Percentiles rank a stretch among this genome's conserved stretches.
phyloP scores from a whole-genome alignment of 2,797 vertebrate species.

The Galaxias olidus region DNA sequence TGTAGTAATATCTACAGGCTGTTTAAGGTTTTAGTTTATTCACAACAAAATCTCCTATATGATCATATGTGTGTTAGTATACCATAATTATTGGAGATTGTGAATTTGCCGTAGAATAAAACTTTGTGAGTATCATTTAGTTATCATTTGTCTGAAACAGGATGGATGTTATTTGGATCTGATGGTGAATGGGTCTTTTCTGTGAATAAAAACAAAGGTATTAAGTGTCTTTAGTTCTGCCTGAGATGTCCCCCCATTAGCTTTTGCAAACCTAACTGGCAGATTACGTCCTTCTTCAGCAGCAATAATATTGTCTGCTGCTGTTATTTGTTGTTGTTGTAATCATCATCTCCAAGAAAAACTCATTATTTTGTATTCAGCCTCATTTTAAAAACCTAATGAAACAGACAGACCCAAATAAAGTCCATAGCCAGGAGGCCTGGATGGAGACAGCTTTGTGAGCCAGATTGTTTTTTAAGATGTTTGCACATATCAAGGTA shows the following conservation, averaged over 20 bases:
- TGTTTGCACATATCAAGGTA: conserved; percentile 51
- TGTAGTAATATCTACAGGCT: no score
- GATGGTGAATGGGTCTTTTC: conserved; percentile 27
- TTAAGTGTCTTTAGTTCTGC: conserved; percentile 52
- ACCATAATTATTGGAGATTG: no score
- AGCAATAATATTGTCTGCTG: conserved; percentile 48
- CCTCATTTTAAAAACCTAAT: conserved; percentile 61
- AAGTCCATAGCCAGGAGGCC: conserved; percentile 50
- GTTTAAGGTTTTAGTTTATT: no score
- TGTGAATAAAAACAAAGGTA: conserved; percentile 28
- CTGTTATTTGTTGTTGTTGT: conserved; percentile 35
- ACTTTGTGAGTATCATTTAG: conserved; percentile 7
- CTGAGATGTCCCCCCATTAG: conserved; percentile 54
- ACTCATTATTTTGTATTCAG: conserved; percentile 58
- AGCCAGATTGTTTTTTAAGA: conserved; percentile 50
- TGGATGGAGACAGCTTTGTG: conserved; percentile 47
- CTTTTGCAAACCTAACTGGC: conserved; percentile 50
- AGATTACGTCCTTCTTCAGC: conserved; percentile 53
- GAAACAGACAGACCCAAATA: conserved; percentile 63
- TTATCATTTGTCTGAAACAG: neutral
- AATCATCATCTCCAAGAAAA: conserved; percentile 49
- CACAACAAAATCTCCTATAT: no score
- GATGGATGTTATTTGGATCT: conserved; percentile 26
- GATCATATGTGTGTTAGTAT: no score
- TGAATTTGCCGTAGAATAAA: no score